phyloP scores from a whole-genome alignment of 1,140 invertebrate species.

The Drosophila mayri region DNA sequence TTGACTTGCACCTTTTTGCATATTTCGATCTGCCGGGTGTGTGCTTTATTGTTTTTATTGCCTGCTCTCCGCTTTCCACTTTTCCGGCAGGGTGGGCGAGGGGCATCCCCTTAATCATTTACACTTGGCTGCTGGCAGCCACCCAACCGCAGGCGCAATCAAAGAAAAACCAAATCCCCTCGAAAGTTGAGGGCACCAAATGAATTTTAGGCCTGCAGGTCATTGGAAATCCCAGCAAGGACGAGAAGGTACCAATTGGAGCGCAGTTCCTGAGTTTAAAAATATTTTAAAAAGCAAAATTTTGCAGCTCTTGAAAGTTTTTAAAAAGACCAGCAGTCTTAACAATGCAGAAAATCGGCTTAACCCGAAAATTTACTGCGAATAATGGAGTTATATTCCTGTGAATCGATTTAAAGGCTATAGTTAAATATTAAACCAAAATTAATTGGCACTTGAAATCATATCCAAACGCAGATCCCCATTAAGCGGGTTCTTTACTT shows the following conservation, averaged over 20 bases:
- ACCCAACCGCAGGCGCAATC: constrained; percentile 8
- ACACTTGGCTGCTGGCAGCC: constrained; percentile 55
- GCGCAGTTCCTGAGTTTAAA: neutral
- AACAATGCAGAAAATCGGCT: constrained; percentile 3
- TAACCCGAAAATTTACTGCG: neutral
- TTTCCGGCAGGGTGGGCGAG: neutral
- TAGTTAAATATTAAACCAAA: neutral
- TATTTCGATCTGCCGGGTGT: too few relatives aligned
- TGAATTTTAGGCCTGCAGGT: constrained; percentile 65
- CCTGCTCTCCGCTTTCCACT: neutral
- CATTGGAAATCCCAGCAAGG: constrained; percentile 14
- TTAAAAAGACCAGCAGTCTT: too few relatives aligned
- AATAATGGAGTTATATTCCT: neutral
- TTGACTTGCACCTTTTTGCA: constrained; percentile 36
- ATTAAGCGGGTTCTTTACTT: neutral
- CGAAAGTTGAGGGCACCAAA: constrained; percentile 57
- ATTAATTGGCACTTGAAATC: neutral
- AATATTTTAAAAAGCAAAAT: constrained; percentile 34
- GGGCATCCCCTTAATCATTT: constrained; percentile 59
- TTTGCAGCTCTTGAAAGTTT: constrained; percentile 2
- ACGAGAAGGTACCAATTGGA: neutral
- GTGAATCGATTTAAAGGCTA: neutral
- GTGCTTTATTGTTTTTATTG: too few relatives aligned
- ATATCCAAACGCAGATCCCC: neutral
- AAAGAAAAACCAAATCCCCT: constrained; percentile 39